Evolutionary conservation across 92 coral and sea anemone species (phyloP), one percentile per base, ranked within the genome.

Genomic region (Siderastrea siderea): DNA sequence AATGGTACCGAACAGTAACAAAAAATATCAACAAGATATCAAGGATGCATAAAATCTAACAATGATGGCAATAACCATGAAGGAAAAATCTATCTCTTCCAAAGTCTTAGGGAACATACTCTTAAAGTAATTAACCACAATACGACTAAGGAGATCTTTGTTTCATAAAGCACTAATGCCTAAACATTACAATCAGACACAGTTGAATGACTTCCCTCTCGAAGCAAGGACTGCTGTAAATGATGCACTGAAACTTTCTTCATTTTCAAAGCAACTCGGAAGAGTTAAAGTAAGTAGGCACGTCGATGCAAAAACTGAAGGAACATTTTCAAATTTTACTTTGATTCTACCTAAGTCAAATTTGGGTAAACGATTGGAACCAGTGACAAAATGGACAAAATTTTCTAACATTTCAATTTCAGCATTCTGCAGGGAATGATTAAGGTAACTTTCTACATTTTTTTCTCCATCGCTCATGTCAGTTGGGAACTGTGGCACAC

Each of bases 251-350:
- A 94, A 94, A 58, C 72, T 78, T 14, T 71, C 93, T 49, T 86
- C 66, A 63, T 85, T 88, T 71, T 87, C 74, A 55, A 94, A 92
- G 45, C 72, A 47, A 17, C 79, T 77, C 65, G 97, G 95, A 43
- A 94, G 71, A 12, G 97, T 91, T 11, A 94, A 19, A 45, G 69
- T 17, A 66, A 65, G 91, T 15, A 89, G 65, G 70, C 95, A 91
- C 9, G 95, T 86, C 55, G 95, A 94, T 10, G 97, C 93, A 91
- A 91, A 91, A 38, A 94, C 89, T n/a, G 97, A 71, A 17, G 85
- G 68, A 16, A 65, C 68, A 48, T 82, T 52, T 16, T 94, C 91
- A 86, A 92, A 94, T 79, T 92, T 89, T 0, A 94, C 84, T 13
- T 63, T 68, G 76, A 94, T 91, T 71, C 52, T 92, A 14, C 92